phyloP scores from a whole-genome alignment of 2,888 invertebrate species.

The Drosophila neotestacea region DNA sequence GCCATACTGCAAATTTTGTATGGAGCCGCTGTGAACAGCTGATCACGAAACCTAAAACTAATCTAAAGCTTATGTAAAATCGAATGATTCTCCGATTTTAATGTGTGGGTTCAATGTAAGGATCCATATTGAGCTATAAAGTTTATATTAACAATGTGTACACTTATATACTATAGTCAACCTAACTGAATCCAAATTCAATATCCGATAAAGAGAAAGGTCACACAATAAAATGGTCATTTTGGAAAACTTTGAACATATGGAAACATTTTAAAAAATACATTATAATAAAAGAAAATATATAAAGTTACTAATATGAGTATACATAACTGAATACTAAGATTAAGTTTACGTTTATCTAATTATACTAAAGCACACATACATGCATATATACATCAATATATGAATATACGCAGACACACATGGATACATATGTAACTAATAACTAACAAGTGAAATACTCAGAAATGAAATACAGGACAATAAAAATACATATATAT shows the following conservation, averaged over 20 bases:
- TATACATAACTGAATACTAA: constrained; percentile 23
- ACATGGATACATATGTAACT: constrained; percentile 32
- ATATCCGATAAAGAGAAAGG: not conserved
- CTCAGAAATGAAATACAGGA: constrained; percentile 71
- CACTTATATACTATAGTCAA: not conserved
- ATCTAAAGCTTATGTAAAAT: too few species aligned
- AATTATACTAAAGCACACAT: constrained; percentile 15
- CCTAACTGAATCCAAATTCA: not conserved
- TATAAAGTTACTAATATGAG: constrained; percentile 32
- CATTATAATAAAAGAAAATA: constrained; percentile 15
- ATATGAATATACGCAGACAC: constrained; percentile 23
- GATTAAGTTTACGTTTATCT: constrained; percentile 32
- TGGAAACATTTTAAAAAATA: constrained; percentile 6
- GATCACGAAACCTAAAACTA: too few species aligned
- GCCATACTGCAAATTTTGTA: too few species aligned
- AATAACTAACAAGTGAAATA: constrained; percentile 58
- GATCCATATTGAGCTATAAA: not conserved
- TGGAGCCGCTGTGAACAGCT: too few species aligned
- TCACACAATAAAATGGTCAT: not conserved
- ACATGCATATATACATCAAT: constrained; percentile 24
- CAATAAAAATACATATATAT: constrained; percentile 60
- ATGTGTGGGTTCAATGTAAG: not conserved
- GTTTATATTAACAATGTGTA: not conserved
- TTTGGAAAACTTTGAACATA: constrained; percentile 11
- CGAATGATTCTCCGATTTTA: not conserved